These are phyloP conservation scores for Tor tambroides DNA, from an alignment of 2,113 vertebrate genomes.

Conservation along the genomic window DNA sequence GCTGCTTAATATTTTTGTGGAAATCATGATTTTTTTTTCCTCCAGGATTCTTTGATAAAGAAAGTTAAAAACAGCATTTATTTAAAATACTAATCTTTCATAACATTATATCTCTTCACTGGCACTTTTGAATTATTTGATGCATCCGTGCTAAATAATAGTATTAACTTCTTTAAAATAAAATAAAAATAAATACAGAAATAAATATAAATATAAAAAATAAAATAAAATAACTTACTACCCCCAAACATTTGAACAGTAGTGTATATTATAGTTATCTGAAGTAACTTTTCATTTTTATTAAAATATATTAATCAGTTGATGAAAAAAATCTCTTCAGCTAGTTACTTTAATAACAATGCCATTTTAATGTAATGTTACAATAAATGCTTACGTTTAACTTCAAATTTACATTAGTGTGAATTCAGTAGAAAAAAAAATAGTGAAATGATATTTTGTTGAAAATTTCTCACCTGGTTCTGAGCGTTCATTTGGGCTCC, in stretches of 20 bases:
- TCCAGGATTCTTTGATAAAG: no score
- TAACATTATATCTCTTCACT: no score
- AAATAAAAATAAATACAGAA: no score
- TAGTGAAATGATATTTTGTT: background rate
- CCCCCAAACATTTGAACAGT: background rate
- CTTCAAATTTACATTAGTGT: background rate
- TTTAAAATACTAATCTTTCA: no score
- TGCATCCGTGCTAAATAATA: no score
- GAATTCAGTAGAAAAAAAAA: background rate
- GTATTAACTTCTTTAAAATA: no score
- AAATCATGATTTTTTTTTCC: no score
- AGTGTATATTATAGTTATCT: background rate
- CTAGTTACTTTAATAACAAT: background rate
- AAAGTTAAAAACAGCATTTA: no score
- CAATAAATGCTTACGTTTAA: background rate
- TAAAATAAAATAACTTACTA: no score
- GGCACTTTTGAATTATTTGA: no score
- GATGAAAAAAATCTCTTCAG: background rate
- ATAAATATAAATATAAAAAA: no score
- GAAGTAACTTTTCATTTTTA: background rate
- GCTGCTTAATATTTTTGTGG: no score
- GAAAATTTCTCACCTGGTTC: constrained; percentile 71
- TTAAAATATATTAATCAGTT: background rate
- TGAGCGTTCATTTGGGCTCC: constrained; percentile 72
- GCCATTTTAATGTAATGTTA: background rate